Percentiles rank a stretch among this genome's conserved stretches.
These are phyloP conservation scores for Etia nguti DNA, from an alignment of 2,113 vertebrate species.

Conservation along the genomic window DNA sequence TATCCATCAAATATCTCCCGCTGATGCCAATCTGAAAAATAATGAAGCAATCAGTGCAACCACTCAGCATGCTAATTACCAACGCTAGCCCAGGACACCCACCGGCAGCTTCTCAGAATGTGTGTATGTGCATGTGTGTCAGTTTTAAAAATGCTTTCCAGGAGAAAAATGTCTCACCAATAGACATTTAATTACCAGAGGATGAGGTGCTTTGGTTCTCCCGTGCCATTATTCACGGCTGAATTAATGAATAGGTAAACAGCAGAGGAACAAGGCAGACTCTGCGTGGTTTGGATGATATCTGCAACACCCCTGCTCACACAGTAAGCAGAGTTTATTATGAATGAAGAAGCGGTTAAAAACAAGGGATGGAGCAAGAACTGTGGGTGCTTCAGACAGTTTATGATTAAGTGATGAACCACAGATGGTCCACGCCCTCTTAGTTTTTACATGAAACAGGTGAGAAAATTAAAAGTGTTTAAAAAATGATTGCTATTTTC, in stretches of 20 bases:
- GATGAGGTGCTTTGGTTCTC: constrained; percentile 31
- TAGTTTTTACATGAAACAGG: not conserved
- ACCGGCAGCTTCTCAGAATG: not conserved
- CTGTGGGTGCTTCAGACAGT: not conserved
- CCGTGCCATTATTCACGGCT: constrained; percentile 40
- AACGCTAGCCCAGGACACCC: constrained; percentile 13
- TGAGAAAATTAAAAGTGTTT: not conserved
- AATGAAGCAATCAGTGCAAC: constrained; percentile 71
- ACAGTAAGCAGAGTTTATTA: constrained; percentile 29
- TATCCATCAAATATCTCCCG: constrained; percentile 53
- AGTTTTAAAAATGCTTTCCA: not conserved
- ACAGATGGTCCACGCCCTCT: not conserved
- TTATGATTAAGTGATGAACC: constrained; percentile 18
- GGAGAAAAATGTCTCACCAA: constrained; percentile 37
- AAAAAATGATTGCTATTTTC: not conserved
- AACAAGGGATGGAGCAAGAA: not conserved
- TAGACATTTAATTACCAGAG: constrained; percentile 57
- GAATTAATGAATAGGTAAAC: constrained; percentile 65
- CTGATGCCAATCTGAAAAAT: constrained; percentile 55
- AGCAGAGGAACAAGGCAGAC: constrained; percentile 10
- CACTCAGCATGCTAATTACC: constrained; percentile 62
- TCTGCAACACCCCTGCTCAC: not conserved
- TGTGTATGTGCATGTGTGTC: not conserved
- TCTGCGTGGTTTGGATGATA: constrained; percentile 15
- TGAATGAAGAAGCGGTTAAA: constrained; percentile 12